Conservation (phyloP, 1,140 invertebrate species). For the Pemphigus obesinymphae region DNA sequence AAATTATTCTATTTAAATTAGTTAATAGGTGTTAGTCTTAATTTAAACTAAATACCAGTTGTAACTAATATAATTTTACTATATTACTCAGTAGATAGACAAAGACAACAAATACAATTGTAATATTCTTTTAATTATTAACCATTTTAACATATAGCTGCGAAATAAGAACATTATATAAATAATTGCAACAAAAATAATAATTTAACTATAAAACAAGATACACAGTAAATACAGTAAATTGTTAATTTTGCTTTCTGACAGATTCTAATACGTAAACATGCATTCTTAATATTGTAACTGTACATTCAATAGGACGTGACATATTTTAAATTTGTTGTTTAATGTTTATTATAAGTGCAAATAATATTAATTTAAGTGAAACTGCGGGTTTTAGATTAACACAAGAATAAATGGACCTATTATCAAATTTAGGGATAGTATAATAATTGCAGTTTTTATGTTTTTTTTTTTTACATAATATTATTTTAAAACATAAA, state of each 20-base stretch:
- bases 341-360: not conserved
- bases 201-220: not conserved
- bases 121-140: no score
- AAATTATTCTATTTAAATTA: no score
- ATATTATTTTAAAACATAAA: not conserved
- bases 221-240: not conserved
- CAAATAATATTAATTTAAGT: not conserved
- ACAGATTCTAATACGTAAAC: slow-evolving; percentile 12
- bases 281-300: slow-evolving; percentile 17
- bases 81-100: no score
- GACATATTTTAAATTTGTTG: not conserved
- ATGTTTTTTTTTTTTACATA: not conserved
- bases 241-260: not conserved
- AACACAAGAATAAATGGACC: not conserved
- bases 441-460: not conserved
- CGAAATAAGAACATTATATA: slow-evolving; percentile 10
- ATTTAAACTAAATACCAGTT: no score
- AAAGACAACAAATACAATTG: no score
- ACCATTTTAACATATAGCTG: not conserved
- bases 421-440: not conserved
- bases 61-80: no score
- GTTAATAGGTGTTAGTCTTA: no score
- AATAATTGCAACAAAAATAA: slow-evolving; percentile 7
- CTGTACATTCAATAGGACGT: not conserved
- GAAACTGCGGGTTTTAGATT: not conserved